Percentiles rank a stretch among this genome's conserved stretches.
Evolutionary conservation across 2,113 vertebrate genomes (phyloP).

Genomic region (Pedionomus torquatus): DNA sequence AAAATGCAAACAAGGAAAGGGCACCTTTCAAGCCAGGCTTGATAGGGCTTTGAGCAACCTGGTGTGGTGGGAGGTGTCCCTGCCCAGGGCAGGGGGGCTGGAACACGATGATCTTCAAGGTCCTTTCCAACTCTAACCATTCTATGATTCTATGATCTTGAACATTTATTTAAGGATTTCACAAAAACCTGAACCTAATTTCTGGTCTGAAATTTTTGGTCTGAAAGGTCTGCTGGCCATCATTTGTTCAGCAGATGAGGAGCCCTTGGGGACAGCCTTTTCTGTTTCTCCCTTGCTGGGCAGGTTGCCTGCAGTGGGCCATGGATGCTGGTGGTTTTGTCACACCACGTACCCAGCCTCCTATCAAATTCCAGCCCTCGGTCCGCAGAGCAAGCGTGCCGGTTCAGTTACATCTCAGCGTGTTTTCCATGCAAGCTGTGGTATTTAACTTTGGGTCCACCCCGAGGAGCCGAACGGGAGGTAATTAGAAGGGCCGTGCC

Average conservation of each 20-base stretch:
- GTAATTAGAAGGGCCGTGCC: neutral
- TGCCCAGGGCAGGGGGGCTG: too few relatives aligned
- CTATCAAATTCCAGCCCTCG: neutral
- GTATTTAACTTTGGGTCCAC: neutral
- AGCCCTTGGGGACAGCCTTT: neutral
- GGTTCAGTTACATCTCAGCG: neutral
- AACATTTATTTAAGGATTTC: neutral
- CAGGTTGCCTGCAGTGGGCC: neutral
- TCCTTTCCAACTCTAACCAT: too few relatives aligned
- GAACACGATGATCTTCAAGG: too few relatives aligned
- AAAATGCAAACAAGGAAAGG: too few relatives aligned
- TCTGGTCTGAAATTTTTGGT: neutral
- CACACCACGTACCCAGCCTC: rapidly evolving
- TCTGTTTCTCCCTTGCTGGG: neutral
- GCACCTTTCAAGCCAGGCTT: too few relatives aligned
- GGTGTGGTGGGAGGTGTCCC: too few relatives aligned
- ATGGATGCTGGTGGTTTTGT: neutral
- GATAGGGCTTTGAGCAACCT: too few relatives aligned
- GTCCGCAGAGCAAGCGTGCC: neutral
- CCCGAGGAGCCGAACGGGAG: neutral
- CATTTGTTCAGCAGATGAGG: neutral
- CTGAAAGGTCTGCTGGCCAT: neutral
- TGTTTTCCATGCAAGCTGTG: neutral
- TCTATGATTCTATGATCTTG: too few relatives aligned
- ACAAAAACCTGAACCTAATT: neutral